Conservation (phyloP, 2,888 invertebrate genomes). For the Sesia bembeciformis region DNA sequence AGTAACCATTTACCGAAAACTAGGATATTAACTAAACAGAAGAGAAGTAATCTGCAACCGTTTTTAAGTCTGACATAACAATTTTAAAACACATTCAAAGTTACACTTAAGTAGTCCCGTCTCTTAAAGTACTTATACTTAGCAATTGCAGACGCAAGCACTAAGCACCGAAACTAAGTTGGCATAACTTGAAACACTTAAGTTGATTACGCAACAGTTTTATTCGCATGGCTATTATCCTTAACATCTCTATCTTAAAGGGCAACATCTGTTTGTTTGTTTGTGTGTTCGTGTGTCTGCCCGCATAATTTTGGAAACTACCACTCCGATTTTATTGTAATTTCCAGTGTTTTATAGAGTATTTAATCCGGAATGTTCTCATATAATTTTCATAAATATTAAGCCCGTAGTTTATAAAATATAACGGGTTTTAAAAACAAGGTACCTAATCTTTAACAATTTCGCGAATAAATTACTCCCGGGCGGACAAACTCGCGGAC, state of each 20-base stretch:
- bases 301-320: too few relatives aligned
- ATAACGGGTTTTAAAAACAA: too few relatives aligned
- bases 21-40: neutral
- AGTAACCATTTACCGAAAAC: neutral
- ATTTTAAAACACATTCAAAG: neutral
- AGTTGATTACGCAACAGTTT: neutral
- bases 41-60: neutral
- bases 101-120: neutral
- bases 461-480: too few relatives aligned
- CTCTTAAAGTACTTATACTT: neutral
- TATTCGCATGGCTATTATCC: neutral
- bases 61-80: neutral
- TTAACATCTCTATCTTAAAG: neutral
- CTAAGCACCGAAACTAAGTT: neutral
- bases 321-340: too few relatives aligned
- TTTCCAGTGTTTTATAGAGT: too few relatives aligned
- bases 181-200: neutral
- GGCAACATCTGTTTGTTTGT: too few relatives aligned
- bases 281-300: too few relatives aligned
- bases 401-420: too few relatives aligned
- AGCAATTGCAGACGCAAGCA: neutral
- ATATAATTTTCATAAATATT: too few relatives aligned
- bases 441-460: too few relatives aligned
- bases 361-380: too few relatives aligned
- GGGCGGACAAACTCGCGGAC: too few relatives aligned